phyloP scores from a whole-genome alignment of 2,113 vertebrate species.

The Actenoides hombroni region DNA sequence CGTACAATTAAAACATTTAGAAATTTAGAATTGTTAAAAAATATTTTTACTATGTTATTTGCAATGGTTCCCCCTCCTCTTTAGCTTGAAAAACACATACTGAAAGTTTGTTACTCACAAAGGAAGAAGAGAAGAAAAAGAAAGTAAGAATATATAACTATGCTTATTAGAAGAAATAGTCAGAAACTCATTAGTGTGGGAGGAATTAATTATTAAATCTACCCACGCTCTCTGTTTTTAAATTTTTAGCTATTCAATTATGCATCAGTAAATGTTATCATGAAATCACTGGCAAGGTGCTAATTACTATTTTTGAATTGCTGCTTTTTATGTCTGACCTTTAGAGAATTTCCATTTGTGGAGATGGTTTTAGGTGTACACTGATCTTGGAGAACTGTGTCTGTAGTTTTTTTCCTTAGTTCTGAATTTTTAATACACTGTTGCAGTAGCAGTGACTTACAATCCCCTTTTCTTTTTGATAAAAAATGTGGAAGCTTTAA shows the following conservation, averaged over 20 bases:
- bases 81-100: conserved; percentile 10
- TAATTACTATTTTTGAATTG: conserved; percentile 74
- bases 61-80: neutral
- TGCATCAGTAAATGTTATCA: conserved; percentile 69
- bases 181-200: conserved; percentile 68
- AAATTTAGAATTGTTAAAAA: neutral
- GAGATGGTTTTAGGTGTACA: conserved; percentile 16
- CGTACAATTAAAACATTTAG: neutral
- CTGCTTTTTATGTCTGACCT: conserved; percentile 72
- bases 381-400: neutral
- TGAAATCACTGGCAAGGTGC: conserved; percentile 60
- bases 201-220: conserved; percentile 73
- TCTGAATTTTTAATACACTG: conserved; percentile 14
- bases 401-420: neutral
- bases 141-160: conserved; percentile 25
- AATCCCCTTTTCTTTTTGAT: neutral
- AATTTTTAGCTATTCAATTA: conserved; percentile 69
- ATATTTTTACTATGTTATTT: neutral
- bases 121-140: neutral
- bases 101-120: conserved; percentile 12
- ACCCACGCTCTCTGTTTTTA: conserved; percentile 39
- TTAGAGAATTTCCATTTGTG: conserved; percentile 66
- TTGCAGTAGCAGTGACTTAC: neutral
- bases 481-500: neutral
- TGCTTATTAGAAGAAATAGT: conserved; percentile 50